Conservation (phyloP, 2,888 invertebrate species). For the Seladonia tumulorum region DNA sequence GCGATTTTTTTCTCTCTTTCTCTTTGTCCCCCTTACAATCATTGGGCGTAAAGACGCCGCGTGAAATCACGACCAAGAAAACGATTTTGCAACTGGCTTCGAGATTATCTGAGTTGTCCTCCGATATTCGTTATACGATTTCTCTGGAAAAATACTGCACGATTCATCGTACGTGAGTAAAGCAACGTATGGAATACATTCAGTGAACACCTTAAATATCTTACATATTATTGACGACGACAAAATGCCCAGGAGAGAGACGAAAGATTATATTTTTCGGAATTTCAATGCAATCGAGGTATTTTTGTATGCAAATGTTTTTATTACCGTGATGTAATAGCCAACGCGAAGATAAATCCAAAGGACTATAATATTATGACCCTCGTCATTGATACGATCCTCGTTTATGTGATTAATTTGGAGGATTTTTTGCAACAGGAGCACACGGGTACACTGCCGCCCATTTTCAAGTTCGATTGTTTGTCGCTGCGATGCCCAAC, state of each 20-base stretch:
- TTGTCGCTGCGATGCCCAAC: conserved; percentile 27
- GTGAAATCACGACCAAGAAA: conserved; percentile 22
- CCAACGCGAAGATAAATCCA: not conserved
- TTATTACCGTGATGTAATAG: not conserved
- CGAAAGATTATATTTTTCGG: not conserved
- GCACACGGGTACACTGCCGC: conserved; percentile 12
- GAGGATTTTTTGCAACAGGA: not conserved
- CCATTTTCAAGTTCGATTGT: conserved; percentile 53
- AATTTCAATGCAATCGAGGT: not conserved
- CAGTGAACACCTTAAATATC: not conserved
- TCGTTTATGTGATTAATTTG: not conserved
- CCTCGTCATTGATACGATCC: too few relatives aligned
- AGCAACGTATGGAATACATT: not conserved
- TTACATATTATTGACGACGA: not conserved
- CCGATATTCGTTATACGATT: not conserved
- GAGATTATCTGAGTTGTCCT: not conserved
- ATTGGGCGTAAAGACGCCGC: not conserved
- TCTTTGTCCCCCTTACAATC: not conserved
- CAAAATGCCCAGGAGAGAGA: not conserved
- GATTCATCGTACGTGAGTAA: not conserved
- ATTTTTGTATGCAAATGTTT: not conserved
- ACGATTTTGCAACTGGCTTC: not conserved
- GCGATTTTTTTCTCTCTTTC: conserved; percentile 16
- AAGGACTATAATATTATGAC: not conserved
- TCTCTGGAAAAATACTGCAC: not conserved